Base-by-base conservation (phyloP, 1,140 invertebrate genomes). In the Drosophila prosaltans region DNA sequence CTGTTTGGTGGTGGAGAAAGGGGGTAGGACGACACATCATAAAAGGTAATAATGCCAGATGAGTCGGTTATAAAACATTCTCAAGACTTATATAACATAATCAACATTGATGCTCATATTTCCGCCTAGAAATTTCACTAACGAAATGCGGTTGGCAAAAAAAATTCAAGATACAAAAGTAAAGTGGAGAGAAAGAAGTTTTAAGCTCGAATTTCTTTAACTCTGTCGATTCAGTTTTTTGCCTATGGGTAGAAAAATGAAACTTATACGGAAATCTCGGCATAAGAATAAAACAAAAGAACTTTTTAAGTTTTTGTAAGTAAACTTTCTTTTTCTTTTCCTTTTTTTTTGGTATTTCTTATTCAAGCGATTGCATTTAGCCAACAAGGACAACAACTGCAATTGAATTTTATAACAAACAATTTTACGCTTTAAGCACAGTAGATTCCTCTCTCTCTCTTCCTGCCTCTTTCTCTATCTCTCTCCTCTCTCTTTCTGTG, bases 321-420 rank as follows among this genome's bases (percentile, higher is more conserved):
- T 26, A 75, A 78, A 78, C 72, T 78, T 78, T 78, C 72, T 74
- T 24, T 67, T 65, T 28, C 16, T 71, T 62, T 68, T 32, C 24
- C n/a, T 10, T 64, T 78, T 70, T 28, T 62, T n/a, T 62, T 80
- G 30, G 51, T 40, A 69, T 80, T 83, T 74, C 62, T 64, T 72
- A 72, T 81, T 70, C 72, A 73, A 79, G 59, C 59, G 74, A 86
- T 85, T 85, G 82, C 82, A 76, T 82, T 86, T 81, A 58, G 69
- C 83, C 45, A 74, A 62, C 64, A 65, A 69, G 45, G 39, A 36
- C 59, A 61, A 66, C 24, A 55, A 30, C 62, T 62, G 73, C 83
- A 86, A 86, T 86, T 86, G 83, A 86, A 86, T 86, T 86, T 86
- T 86, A 86, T 86, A 86, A 86, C 83, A 86, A 88, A 88, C 83